Evolutionary conservation across 2,797 vertebrate genomes (phyloP).

Genomic region (Lagodon rhomboides): DNA sequence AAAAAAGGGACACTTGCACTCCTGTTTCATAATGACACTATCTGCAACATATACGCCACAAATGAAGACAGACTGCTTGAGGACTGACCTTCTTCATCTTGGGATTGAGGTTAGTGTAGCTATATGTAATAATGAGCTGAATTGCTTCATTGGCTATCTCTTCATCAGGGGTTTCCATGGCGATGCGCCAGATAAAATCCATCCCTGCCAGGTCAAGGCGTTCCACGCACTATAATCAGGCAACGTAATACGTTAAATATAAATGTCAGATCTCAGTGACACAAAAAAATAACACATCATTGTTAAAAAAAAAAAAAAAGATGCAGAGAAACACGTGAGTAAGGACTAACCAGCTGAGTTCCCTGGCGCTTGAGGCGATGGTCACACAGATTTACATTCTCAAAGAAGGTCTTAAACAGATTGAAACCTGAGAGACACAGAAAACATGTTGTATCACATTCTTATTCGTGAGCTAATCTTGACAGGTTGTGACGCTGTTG

Average conservation of each 20-base stretch:
- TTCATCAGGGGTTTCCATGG: conserved; percentile 99
- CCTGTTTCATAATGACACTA: neutral
- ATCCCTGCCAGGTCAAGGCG: conserved; percentile 97
- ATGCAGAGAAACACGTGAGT: neutral
- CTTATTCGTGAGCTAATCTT: neutral
- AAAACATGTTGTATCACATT: neutral
- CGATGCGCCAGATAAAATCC: conserved; percentile 99
- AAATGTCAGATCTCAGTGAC: neutral
- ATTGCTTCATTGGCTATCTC: conserved; percentile 99
- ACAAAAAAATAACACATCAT: neutral
- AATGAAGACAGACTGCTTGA: neutral
- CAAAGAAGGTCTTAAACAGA: conserved; percentile 99
- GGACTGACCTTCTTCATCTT: conserved; percentile 94
- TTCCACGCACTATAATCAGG: conserved; percentile 91
- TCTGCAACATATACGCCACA: neutral
- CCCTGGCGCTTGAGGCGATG: conserved; percentile 98
- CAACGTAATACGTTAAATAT: neutral
- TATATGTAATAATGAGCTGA: conserved; percentile 98
- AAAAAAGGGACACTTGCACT: neutral
- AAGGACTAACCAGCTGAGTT: conserved; percentile 91
- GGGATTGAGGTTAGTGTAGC: conserved; percentile 98
- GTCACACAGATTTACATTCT: conserved; percentile 98
- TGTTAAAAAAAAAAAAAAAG: neutral
- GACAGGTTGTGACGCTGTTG: neutral
- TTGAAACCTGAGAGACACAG: conserved; percentile 90